These are phyloP conservation scores for Ceratosolen solmsi DNA, from an alignment of 1,140 invertebrate genomes.

Conservation along the genomic window DNA sequence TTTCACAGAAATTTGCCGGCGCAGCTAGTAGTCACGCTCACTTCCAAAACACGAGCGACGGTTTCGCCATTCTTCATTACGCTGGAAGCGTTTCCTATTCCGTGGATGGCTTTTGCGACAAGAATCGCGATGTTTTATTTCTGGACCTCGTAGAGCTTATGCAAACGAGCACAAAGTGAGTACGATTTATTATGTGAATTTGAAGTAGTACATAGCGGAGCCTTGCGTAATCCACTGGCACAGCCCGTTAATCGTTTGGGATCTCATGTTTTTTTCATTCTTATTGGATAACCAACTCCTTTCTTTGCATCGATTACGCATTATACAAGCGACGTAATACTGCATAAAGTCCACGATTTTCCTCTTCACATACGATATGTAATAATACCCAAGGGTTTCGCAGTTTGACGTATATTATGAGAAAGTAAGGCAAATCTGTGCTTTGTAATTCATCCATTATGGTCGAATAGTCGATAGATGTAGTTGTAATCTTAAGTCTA, in stretches of 20 bases:
- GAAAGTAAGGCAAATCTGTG: background rate
- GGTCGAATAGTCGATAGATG: background rate
- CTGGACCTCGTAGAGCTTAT: slow-evolving; percentile 83
- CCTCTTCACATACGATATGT: too few species aligned
- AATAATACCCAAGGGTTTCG: too few species aligned
- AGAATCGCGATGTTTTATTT: slow-evolving; percentile 84
- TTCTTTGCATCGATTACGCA: background rate
- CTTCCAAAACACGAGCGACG: slow-evolving; percentile 76
- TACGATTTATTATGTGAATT: slow-evolving; percentile 46
- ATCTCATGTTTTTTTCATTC: background rate
- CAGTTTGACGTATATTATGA: background rate
- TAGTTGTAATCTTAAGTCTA: too few species aligned
- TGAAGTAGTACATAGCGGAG: background rate
- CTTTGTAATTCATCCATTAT: background rate
- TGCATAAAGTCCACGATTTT: background rate
- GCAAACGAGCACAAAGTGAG: slow-evolving; percentile 82
- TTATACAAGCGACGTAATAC: background rate
- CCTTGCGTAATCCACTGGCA: background rate
- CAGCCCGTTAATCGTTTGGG: background rate
- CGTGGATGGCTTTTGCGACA: slow-evolving; percentile 84
- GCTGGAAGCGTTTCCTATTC: slow-evolving; percentile 83
- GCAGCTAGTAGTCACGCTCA: slow-evolving; percentile 77
- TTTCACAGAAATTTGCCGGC: slow-evolving; percentile 76
- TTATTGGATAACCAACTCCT: background rate
- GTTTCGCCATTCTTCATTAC: slow-evolving; percentile 83